phyloP scores from a whole-genome alignment of 1,140 invertebrate species.

The Plodia interpunctella region DNA sequence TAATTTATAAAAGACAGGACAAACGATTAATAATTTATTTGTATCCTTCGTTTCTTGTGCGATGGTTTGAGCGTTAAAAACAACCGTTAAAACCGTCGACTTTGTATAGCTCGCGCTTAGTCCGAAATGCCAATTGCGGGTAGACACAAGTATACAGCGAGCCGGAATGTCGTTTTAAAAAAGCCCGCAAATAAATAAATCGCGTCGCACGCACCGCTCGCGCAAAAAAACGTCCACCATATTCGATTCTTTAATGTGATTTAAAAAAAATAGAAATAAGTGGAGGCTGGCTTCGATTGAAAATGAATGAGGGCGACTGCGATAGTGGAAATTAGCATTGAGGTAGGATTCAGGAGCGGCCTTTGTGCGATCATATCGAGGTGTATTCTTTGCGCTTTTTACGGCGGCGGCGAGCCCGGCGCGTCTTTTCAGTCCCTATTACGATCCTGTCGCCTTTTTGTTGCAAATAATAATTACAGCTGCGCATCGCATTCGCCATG shows the following conservation, averaged over 20 bases:
- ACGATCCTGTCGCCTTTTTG: constrained; percentile 64
- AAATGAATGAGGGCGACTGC: constrained; percentile 76
- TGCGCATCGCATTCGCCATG: constrained; percentile 32
- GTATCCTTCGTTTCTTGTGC: constrained; percentile 67
- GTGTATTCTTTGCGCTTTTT: constrained; percentile 76
- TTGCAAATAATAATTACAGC: constrained; percentile 69
- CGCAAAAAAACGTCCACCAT: constrained; percentile 68
- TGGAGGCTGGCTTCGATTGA: constrained; percentile 70
- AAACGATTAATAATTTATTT: constrained; percentile 78
- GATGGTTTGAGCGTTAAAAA: constrained; percentile 69
- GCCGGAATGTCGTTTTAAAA: constrained; percentile 75
- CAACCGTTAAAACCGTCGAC: constrained; percentile 73
- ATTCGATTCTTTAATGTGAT: constrained; percentile 77
- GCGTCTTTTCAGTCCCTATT: constrained; percentile 60
- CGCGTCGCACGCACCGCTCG: constrained; percentile 68
- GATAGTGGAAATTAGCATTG: constrained; percentile 77
- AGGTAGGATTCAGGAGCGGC: constrained; percentile 71
- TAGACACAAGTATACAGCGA: constrained; percentile 75
- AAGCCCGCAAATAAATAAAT: constrained; percentile 75
- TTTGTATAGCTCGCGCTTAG: constrained; percentile 73
- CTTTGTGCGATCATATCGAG: constrained; percentile 77
- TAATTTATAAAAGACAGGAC: constrained; percentile 77
- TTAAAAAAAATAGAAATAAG: constrained; percentile 74
- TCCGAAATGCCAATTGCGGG: constrained; percentile 74
- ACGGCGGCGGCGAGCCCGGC: constrained; percentile 55